A percentile compares a stretch with the other conserved stretches of the same genome.
phyloP scores from a whole-genome alignment of 2,797 vertebrate genomes.

The Cyclura pinguis region DNA sequence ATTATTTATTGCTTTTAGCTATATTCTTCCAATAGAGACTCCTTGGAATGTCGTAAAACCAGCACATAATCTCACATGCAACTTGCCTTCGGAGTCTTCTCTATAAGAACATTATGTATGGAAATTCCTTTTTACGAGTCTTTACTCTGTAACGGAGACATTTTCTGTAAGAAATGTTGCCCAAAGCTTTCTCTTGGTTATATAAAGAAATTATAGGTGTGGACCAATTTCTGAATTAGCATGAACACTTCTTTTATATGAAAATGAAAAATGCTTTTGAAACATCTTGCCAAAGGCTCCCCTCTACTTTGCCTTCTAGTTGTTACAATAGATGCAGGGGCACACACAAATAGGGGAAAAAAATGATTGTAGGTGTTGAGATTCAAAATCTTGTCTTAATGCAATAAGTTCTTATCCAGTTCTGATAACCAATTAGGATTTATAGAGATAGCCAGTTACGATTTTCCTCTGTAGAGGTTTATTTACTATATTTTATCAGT shows the following conservation, averaged over 20 bases:
- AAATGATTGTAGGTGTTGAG: constrained; percentile 93
- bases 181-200: constrained; percentile 75
- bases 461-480: constrained; percentile 90
- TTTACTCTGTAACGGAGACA: constrained; percentile 70
- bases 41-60: constrained; percentile 63
- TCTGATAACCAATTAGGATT: constrained; percentile 97
- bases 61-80: constrained; percentile 53
- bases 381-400: constrained; percentile 98
- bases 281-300: constrained; percentile 90
- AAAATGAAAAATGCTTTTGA: constrained; percentile 76
- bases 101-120: constrained; percentile 73
- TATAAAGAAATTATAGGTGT: constrained; percentile 77
- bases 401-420: constrained; percentile 98
- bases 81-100: constrained; percentile 59
- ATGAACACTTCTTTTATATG: constrained; percentile 77
- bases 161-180: constrained; percentile 66
- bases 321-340: constrained; percentile 88
- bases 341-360: constrained; percentile 83
- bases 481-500: constrained; percentile 94
- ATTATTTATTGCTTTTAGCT: constrained; percentile 58
- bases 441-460: constrained; percentile 97
- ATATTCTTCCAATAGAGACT: constrained; percentile 25
- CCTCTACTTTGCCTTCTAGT: constrained; percentile 79
- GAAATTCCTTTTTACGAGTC: constrained; percentile 72
- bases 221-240: constrained; percentile 77